A percentile compares a stretch with the other conserved stretches of the same genome.
phyloP scores from a whole-genome alignment of 2,113 vertebrate species.

The Euleptes europaea region DNA sequence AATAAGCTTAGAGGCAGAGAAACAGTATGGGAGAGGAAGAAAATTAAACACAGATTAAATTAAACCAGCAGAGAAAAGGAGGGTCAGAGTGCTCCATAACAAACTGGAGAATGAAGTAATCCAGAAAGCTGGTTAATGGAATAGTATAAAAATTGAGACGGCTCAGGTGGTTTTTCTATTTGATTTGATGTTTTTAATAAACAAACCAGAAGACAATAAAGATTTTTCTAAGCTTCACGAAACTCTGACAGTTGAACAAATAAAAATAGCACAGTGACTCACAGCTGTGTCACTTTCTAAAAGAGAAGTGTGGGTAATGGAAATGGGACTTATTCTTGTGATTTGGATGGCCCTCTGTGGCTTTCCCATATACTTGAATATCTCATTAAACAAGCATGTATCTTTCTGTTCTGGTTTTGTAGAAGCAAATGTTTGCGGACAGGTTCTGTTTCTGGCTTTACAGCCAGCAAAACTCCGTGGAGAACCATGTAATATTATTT shows the following conservation, averaged over 20 bases:
- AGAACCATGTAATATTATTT: not conserved
- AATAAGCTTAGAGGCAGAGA: not conserved
- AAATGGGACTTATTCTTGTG: not conserved
- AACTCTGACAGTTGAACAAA: conserved; percentile 32
- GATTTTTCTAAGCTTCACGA: conserved; percentile 17
- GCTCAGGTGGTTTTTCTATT: conserved; percentile 59
- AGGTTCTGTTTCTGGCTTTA: not conserved
- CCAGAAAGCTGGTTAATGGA: conserved; percentile 49
- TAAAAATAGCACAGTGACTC: conserved; percentile 61
- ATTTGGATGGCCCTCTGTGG: not conserved
- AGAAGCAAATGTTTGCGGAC: not conserved
- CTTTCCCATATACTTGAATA: conserved; percentile 27
- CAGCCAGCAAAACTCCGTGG: not conserved
- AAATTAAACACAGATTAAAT: conserved; percentile 41
- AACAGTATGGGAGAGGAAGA: not conserved
- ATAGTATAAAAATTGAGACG: conserved; percentile 50
- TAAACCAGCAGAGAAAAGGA: conserved; percentile 27
- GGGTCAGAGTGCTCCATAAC: conserved; percentile 24
- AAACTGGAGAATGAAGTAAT: conserved; percentile 50
- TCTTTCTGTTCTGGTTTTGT: not conserved
- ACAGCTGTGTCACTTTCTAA: conserved; percentile 8
- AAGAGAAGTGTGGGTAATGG: conserved; percentile 20
- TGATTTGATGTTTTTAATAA: conserved; percentile 31
- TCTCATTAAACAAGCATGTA: conserved; percentile 17
- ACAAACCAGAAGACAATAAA: conserved; percentile 48